These are phyloP conservation scores for Xanthia icteritia DNA, from an alignment of 2,888 invertebrate genomes.

Conservation along the genomic window DNA sequence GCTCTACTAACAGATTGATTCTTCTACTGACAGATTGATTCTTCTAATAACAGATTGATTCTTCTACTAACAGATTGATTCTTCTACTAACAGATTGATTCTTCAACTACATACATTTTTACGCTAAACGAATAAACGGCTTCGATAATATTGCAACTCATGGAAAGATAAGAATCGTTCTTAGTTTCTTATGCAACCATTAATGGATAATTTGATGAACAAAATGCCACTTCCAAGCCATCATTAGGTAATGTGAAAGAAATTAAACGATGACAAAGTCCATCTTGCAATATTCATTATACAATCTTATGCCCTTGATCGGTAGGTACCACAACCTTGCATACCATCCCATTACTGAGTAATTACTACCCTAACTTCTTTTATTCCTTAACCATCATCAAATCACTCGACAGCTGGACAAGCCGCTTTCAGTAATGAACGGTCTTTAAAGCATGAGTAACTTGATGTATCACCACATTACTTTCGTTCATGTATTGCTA, in stretches of 20 bases:
- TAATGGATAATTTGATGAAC: conserved; percentile 1
- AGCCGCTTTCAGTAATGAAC: conserved; percentile 31
- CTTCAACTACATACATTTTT: not conserved
- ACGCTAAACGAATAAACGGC: conserved; percentile 15
- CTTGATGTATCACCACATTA: conserved; percentile 12
- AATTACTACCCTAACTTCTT: conserved; percentile 29
- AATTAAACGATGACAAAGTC: not conserved
- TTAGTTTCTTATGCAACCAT: not conserved
- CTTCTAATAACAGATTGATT: conserved; percentile 41
- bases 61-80: too few species aligned
- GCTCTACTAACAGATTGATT: conserved; percentile 5
- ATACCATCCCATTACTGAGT: conserved; percentile 2
- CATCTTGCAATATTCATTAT: conserved; percentile 4
- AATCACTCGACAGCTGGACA: conserved; percentile 32
- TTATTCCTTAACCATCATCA: conserved; percentile 15
- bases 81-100: conserved; percentile 34
- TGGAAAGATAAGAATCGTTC: not conserved
- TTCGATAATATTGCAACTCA: not conserved
- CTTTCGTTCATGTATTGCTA: conserved; percentile 33
- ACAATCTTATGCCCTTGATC: conserved; percentile 17
- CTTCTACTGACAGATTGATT: too few species aligned
- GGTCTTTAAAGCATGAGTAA: conserved; percentile 9
- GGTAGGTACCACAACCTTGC: conserved; percentile 5
- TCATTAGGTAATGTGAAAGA: not conserved
- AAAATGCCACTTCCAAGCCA: conserved; percentile 1